Conservation (phyloP, 2,113 vertebrate species). For the Typhlomys cinereus region DNA sequence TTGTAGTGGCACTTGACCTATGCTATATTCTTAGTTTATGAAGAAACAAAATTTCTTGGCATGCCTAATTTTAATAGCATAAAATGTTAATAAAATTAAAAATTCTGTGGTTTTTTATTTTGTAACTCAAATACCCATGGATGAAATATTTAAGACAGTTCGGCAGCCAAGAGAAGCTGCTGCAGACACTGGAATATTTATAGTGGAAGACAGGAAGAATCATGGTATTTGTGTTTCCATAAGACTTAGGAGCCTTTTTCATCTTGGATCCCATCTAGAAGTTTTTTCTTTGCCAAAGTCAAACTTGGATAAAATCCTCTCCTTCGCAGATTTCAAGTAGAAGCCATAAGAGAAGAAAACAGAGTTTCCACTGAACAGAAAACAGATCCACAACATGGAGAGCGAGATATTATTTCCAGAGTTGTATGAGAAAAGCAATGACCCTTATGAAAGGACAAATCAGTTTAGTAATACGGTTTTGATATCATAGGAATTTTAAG, state of each 20-base stretch:
- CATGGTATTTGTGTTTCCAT: conserved; percentile 71
- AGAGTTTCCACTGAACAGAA: conserved; percentile 64
- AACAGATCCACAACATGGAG: conserved; percentile 47
- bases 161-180: conserved; percentile 62
- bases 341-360: conserved; percentile 65
- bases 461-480: not conserved
- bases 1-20: not conserved
- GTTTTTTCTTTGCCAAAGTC: conserved; percentile 60
- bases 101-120: not conserved
- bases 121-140: conserved; percentile 2
- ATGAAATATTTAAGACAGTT: conserved; percentile 58
- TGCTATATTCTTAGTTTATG: conserved; percentile 34
- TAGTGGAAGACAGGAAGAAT: conserved; percentile 66
- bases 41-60: conserved; percentile 21
- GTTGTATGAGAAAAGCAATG: conserved; percentile 21
- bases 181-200: conserved; percentile 68
- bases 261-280: conserved; percentile 63
- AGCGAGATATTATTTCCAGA: conserved; percentile 61
- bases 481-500: not conserved
- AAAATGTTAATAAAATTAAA: conserved; percentile 49
- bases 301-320: conserved; percentile 68
- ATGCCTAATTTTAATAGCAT: conserved; percentile 22
- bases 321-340: conserved; percentile 49
- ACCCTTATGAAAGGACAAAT: not conserved
- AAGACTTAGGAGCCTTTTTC: conserved; percentile 60